phyloP scores from a whole-genome alignment of 2,113 vertebrate genomes.

The Microtus richardsoni region DNA sequence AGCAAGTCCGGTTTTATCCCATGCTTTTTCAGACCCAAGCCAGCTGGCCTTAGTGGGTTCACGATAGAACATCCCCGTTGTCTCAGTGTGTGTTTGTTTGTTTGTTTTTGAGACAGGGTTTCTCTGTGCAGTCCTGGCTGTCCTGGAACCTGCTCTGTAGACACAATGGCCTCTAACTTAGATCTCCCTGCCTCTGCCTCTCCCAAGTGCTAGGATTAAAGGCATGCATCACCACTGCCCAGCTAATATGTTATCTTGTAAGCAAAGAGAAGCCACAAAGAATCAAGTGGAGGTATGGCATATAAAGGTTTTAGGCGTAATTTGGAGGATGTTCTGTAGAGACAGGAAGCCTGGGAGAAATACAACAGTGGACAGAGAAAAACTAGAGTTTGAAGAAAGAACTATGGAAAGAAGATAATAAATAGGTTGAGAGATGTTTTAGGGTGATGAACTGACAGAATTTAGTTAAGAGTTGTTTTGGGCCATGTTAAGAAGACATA shows the following conservation, averaged over 20 bases:
- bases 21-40: too few relatives aligned
- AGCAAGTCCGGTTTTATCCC: too few relatives aligned
- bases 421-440: conserved; percentile 38
- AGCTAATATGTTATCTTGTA: not conserved
- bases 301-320: not conserved
- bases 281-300: not conserved
- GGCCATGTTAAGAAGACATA: conserved; percentile 23
- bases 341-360: not conserved
- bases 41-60: too few relatives aligned
- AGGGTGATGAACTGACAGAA: conserved; percentile 16
- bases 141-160: not conserved
- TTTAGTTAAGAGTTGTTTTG: conserved; percentile 35
- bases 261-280: not conserved
- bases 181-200: not conserved
- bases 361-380: conserved; percentile 1
- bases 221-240: not conserved
- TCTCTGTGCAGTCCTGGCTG: not conserved
- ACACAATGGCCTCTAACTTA: not conserved
- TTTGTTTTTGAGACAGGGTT: not conserved
- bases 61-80: too few relatives aligned
- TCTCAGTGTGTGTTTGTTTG: too few relatives aligned
- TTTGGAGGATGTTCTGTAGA: not conserved
- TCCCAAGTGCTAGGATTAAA: not conserved
- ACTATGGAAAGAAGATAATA: conserved; percentile 22
- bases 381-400: not conserved